Base-by-base conservation (phyloP, 1,140 invertebrate species). In the Diachasmimorpha longicaudata region DNA sequence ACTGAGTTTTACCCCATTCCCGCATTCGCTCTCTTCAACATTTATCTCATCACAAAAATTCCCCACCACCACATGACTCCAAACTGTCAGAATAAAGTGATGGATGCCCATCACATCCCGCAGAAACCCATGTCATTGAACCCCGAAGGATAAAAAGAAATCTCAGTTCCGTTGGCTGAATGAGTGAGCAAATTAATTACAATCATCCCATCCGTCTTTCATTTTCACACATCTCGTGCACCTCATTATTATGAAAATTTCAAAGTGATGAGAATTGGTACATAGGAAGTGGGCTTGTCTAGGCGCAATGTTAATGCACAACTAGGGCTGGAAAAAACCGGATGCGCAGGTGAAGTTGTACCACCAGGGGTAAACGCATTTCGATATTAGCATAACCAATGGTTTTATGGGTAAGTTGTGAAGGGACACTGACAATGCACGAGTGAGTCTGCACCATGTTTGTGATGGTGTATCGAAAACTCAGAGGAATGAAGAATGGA, bases 261-360 rank as follows among this genome's bases (percentile, higher is more conserved):
- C 14, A 9, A 63, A 31, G 2, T 14, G 19, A 23, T 63, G 58
- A 6, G 58, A 58, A 58, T 63, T 25, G 23, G 58, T 19, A 63
- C 23, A 25, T 63, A 63, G 58, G 31, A 68, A 68, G 36, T 68
- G 23, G 5, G 11, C 5, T 14, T 4, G 25, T 13, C 5, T 66
- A 25, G 14, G 31, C 2, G 31, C 31, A 31, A 31, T 6, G 31
- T 31, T 31, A 31, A 68, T 16, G 31, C 0, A 37, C 13, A 16
- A 68, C 19, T 25, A 48, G 36, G 69, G 58, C 21, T 23, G 73
- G 69, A 42, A 73, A 74, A 76, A 86, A 86, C 85, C 85, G 85
- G 85, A 86, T 86, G 81, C 81, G 85, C 85, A 85, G 85, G 84
- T 85, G 84, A 86, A 85, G 84, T 84, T 72, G 37, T 44, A 67